These are phyloP conservation scores for Pongo abelii DNA, from an alignment of 2,113 vertebrate species.

Conservation along the genomic window DNA sequence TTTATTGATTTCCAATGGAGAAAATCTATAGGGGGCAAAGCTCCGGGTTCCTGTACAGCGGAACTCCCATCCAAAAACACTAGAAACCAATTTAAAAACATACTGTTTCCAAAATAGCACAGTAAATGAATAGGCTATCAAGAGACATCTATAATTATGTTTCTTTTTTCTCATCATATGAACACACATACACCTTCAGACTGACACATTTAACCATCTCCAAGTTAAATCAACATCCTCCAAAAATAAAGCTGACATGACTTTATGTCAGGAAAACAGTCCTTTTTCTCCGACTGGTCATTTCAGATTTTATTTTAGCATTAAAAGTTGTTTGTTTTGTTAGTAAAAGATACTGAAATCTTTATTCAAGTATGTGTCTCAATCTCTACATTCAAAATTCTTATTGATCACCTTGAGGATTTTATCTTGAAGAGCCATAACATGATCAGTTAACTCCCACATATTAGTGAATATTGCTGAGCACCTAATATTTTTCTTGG, in stretches of 20 bases:
- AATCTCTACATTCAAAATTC: neutral
- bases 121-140: conserved; percentile 77
- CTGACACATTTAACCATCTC: conserved; percentile 43
- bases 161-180: conserved; percentile 57
- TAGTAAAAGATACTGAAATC: neutral
- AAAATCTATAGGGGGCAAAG: conserved; percentile 24
- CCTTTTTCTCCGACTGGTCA: neutral
- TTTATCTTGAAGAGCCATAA: neutral
- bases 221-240: conserved; percentile 61
- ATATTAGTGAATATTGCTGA: neutral
- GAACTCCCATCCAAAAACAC: conserved; percentile 57
- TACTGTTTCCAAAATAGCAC: conserved; percentile 75
- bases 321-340: conserved; percentile 44
- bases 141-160: conserved; percentile 75
- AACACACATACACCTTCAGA: conserved; percentile 37
- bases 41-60: conserved; percentile 31
- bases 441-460: neutral
- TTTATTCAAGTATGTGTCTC: neutral
- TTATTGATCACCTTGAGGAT: neutral
- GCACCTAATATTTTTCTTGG: neutral
- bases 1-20: conserved; percentile 76
- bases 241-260: conserved; percentile 42
- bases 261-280: conserved; percentile 26
- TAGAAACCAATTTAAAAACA: conserved; percentile 77
- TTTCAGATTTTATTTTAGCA: conserved; percentile 41